These are phyloP conservation scores for Emys orbicularis DNA, from an alignment of 2,797 vertebrate genomes.

Conservation along the genomic window DNA sequence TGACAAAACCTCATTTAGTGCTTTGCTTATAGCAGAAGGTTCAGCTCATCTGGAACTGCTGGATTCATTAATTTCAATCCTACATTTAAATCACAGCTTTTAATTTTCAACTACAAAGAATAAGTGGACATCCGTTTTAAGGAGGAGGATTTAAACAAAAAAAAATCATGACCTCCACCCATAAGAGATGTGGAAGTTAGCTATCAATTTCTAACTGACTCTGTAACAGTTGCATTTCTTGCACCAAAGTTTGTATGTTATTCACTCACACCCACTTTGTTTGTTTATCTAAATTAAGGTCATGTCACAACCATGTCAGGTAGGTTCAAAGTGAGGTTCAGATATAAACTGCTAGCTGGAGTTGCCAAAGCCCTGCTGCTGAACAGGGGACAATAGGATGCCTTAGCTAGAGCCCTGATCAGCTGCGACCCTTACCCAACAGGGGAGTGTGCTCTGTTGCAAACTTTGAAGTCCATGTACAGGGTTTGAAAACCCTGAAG, in stretches of 20 bases:
- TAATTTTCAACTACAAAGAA: not conserved
- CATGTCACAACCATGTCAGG: not conserved
- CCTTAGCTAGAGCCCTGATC: not conserved
- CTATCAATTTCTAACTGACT: not conserved
- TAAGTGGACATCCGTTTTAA: not conserved
- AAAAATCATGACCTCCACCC: not conserved
- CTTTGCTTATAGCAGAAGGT: not conserved
- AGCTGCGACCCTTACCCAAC: not conserved
- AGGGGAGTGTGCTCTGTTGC: not conserved
- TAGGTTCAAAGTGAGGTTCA: not conserved
- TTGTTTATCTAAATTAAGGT: not conserved
- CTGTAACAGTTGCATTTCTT: not conserved
- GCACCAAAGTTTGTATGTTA: not conserved
- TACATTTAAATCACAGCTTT: not conserved
- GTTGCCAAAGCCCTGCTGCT: not conserved
- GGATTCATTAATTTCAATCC: not conserved
- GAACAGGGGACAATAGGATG: not conserved
- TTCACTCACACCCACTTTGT: not conserved
- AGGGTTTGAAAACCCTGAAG: not conserved
- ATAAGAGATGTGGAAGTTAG: not conserved
- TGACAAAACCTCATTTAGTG: not conserved
- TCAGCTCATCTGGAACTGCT: not conserved
- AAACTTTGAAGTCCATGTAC: fast-evolving
- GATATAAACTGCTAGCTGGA: not conserved
- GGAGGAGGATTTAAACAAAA: not conserved